phyloP scores from a whole-genome alignment of 2,888 invertebrate species.

The Cancer borealis region DNA sequence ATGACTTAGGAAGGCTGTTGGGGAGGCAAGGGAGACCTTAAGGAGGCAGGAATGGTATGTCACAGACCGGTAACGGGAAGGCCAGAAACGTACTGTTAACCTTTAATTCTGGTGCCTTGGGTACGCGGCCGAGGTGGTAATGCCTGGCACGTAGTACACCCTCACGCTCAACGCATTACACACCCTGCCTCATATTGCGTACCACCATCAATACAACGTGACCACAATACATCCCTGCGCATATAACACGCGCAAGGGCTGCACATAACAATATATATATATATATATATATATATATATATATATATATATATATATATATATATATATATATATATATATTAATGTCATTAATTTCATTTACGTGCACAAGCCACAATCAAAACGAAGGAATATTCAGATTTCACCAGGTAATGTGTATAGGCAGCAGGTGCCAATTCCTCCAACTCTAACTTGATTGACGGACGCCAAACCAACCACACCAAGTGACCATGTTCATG shows the following conservation, averaged over 20 bases:
- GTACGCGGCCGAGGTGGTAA: not conserved
- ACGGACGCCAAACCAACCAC: not conserved
- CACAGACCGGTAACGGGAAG: not conserved
- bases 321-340: not conserved
- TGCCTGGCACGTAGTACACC: not conserved
- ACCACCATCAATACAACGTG: not conserved
- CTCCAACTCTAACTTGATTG: not conserved
- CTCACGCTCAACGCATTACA: constrained; percentile 20
- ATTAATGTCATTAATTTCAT: not conserved
- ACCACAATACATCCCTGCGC: not conserved
- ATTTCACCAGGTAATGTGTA: not conserved
- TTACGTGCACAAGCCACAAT: not conserved
- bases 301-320: not conserved
- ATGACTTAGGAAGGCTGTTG: no score
- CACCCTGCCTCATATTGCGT: not conserved
- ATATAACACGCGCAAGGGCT: not conserved
- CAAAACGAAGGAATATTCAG: not conserved
- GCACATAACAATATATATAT: not conserved
- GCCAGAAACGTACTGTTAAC: not conserved
- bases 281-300: not conserved
- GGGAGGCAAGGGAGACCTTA: not conserved
- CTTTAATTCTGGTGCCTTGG: constrained; percentile 20
- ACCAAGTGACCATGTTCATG: not conserved
- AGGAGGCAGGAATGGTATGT: not conserved
- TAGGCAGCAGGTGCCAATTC: not conserved